phyloP scores from a whole-genome alignment of 1,140 invertebrate species.

The Scaptomyza graminum region DNA sequence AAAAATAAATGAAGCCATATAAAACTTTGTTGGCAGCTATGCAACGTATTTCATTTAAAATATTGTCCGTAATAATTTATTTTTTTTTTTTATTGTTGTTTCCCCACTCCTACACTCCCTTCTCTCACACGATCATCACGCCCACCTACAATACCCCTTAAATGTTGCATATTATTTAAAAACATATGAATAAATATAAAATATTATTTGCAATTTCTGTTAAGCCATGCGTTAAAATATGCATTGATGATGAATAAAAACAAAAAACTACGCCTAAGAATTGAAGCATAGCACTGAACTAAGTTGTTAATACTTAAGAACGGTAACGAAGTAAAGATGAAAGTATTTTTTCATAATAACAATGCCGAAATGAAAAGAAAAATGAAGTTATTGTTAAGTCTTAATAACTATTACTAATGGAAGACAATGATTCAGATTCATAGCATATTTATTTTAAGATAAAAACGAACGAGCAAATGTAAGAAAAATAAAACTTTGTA shows the following conservation, averaged over 20 bases:
- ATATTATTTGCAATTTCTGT: slow-evolving; percentile 75
- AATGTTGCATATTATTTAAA: slow-evolving; percentile 74
- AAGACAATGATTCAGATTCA: slow-evolving; percentile 72
- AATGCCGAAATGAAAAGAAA: slow-evolving; percentile 19
- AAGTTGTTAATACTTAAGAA: slow-evolving; percentile 62
- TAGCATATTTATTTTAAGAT: slow-evolving; percentile 61
- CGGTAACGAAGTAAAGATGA: slow-evolving; percentile 33
- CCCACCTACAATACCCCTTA: slow-evolving; percentile 17
- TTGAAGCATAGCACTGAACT: slow-evolving; percentile 70
- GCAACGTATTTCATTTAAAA: slow-evolving; percentile 54
- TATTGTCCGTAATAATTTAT: slow-evolving; percentile 56
- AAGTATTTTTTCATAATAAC: slow-evolving; percentile 67
- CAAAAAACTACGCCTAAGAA: slow-evolving; percentile 40
- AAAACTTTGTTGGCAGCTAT: slow-evolving; percentile 42
- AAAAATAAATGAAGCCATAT: slow-evolving; percentile 23
- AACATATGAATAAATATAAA: slow-evolving; percentile 19
- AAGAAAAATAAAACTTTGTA: slow-evolving; percentile 51
- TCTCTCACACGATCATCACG: neutral
- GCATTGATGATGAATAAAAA: slow-evolving; percentile 27
- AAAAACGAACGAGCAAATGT: slow-evolving; percentile 24
- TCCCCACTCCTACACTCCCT: neutral
- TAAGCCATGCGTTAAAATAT: slow-evolving; percentile 52
- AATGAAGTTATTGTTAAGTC: slow-evolving; percentile 51
- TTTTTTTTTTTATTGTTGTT: slow-evolving; percentile 48
- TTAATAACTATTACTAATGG: slow-evolving; percentile 53